Percentiles rank a stretch among this genome's conserved stretches.
Conservation (phyloP, 92 coral and sea anemone species). For the Palythoa caribaeorum region DNA sequence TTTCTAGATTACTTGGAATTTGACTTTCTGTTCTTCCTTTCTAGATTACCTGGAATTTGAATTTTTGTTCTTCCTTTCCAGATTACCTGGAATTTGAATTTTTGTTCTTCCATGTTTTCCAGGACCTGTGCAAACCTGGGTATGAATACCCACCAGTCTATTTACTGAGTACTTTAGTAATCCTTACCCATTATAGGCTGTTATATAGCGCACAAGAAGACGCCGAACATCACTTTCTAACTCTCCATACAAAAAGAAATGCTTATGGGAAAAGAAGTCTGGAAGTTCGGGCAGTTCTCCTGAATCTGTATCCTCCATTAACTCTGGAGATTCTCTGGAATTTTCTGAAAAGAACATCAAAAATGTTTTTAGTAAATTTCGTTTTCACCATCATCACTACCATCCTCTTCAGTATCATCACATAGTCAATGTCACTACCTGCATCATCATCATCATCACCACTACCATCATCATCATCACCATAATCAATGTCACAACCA, state of each 20-base stretch:
- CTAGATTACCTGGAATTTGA: no score
- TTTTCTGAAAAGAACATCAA: neutral
- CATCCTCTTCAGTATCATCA: neutral
- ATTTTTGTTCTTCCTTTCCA: no score
- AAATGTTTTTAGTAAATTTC: neutral
- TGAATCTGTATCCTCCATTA: slow-evolving; percentile 19
- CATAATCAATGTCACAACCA: neutral
- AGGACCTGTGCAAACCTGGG: no score
- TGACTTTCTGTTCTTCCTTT: no score
- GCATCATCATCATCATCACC: neutral
- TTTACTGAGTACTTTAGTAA: neutral
- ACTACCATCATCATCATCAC: neutral
- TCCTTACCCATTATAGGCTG: slow-evolving; percentile 93
- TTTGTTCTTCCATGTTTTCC: no score
- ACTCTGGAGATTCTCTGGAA: neutral
- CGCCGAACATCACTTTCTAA: slow-evolving; percentile 82
- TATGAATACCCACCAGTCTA: no score
- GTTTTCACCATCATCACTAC: neutral
- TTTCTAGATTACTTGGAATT: no score
- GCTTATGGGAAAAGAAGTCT: slow-evolving; percentile 93
- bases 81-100: no score
- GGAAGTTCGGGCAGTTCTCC: slow-evolving; percentile 87
- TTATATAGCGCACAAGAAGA: slow-evolving; percentile 86
- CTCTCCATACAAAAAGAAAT: slow-evolving; percentile 94
- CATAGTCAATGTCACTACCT: no score